Base-by-base conservation (phyloP, 2,113 vertebrate species). In the Apaloderma vittatum region DNA sequence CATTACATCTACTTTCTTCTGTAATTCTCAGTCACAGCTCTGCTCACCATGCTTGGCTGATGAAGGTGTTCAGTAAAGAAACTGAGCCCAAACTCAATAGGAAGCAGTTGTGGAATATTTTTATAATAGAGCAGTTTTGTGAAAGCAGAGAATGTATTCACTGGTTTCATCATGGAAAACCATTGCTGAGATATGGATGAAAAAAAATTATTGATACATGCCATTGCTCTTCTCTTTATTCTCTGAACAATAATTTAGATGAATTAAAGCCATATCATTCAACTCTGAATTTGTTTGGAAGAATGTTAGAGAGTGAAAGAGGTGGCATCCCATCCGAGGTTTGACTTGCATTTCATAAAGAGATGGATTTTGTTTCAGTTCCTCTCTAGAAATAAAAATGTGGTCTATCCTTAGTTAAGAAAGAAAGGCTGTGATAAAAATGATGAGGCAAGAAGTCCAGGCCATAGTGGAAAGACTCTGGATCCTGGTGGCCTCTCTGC, bases 241-340 rank as follows among this genome's bases (percentile, higher is more conserved):
- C 32, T 79, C 55, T 86, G 65, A 74, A 79, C 73, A 86, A 71
- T 40, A 73, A 66, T 14, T 40, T 40, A 57, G 37, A 48, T 16
- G 8, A 80, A 59, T 45, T 90, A 75, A 84, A 83, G 46, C 14
- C 6, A 1, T 72, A 46, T 11, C 8, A 20, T 80, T 92, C 72
- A 95, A 27, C 34, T 88, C 55, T 52, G 43, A 59, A 54, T 90
- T 93, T 93, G 40, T 77, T 90, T 66, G 86, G 68, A 46, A 92
- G 71, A 14, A 40, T 8, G 6, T 26, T 32, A 79, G 70, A 23
- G 34, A 90, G 16, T 34, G 57, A 72, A 78, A 66, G 34, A 77
- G 14, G 21, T 27, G 22, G 18, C 32, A 86, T 52, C 23, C 17
- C 23, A 62, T 61, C 43, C 4, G 7, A 76, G 16, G 19, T 63